Conservation (phyloP, 1,140 invertebrate species). For the Eumeta japonica region DNA sequence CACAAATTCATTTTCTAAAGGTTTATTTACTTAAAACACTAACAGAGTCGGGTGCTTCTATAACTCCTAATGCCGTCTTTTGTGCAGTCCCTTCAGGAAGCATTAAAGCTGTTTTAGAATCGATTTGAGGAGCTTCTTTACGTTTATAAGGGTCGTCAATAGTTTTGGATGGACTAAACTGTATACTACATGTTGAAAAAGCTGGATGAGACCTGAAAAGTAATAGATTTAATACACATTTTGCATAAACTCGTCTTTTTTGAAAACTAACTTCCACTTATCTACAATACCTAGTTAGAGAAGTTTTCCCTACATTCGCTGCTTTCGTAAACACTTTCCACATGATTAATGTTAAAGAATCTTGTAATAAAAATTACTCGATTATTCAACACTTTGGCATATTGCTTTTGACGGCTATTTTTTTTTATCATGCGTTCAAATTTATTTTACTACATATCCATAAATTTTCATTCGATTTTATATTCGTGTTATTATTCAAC, state of each 20-base stretch:
- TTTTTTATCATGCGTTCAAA: too few species aligned
- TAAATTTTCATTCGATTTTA: too few species aligned
- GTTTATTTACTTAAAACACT: not conserved
- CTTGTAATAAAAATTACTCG: too few species aligned
- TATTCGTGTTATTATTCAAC: too few species aligned
- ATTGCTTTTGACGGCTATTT: too few species aligned
- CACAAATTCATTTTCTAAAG: too few species aligned
- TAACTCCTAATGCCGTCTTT: conserved; percentile 37
- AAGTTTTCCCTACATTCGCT: not conserved
- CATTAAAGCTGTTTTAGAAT: conserved; percentile 50
- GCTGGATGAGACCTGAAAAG: conserved; percentile 30
- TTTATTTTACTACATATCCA: too few species aligned
- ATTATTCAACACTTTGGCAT: too few species aligned
- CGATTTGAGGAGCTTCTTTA: conserved; percentile 52
- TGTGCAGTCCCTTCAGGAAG: conserved; percentile 60
- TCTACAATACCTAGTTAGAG: conserved; percentile 3
- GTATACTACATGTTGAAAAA: conserved; percentile 26
- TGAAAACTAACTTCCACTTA: too few species aligned
- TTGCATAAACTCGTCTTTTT: too few species aligned
- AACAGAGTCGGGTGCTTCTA: not conserved
- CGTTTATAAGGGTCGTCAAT: conserved; percentile 23
- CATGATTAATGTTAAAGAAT: too few species aligned
- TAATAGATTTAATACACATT: not conserved
- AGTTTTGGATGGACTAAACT: too few species aligned
- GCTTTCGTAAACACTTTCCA: conserved; percentile 4